Conservation (phyloP, 2,797 vertebrate species). For the Tapirus indicus region DNA sequence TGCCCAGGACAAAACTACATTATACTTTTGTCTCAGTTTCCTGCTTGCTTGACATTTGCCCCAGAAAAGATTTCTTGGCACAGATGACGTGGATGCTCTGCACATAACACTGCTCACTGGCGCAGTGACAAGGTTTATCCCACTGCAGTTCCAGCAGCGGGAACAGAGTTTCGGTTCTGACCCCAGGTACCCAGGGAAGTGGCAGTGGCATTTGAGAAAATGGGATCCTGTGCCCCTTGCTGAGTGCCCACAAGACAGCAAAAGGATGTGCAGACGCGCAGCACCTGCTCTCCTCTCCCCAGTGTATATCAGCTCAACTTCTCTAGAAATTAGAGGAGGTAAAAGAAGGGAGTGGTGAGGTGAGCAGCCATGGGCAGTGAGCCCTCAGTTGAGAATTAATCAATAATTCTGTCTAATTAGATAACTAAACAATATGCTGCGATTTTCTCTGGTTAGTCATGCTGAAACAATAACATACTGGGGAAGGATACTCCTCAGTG, state of each 20-base stretch:
- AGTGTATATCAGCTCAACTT: not conserved
- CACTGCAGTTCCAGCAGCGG: not conserved
- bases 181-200: not conserved
- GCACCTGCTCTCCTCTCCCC: not conserved
- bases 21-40: not conserved
- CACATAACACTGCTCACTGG: not conserved
- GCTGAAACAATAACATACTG: constrained; percentile 54
- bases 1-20: not conserved
- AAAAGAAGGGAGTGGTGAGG: not conserved
- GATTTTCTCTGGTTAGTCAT: constrained; percentile 67
- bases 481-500: constrained; percentile 12
- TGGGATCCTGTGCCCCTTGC: not conserved
- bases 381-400: constrained; percentile 58
- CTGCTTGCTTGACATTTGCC: not conserved
- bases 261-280: rapidly evolving
- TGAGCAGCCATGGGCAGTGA: not conserved
- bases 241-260: not conserved
- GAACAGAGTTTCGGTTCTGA: not conserved
- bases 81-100: not conserved
- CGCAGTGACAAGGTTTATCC: not conserved
- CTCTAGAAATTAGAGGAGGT: not conserved
- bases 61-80: not conserved
- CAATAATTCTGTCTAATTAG: constrained; percentile 67
- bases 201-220: not conserved
- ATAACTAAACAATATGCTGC: constrained; percentile 41